These are phyloP conservation scores for Blastobasis adustella DNA, from an alignment of 2,888 invertebrate genomes.

Conservation along the genomic window DNA sequence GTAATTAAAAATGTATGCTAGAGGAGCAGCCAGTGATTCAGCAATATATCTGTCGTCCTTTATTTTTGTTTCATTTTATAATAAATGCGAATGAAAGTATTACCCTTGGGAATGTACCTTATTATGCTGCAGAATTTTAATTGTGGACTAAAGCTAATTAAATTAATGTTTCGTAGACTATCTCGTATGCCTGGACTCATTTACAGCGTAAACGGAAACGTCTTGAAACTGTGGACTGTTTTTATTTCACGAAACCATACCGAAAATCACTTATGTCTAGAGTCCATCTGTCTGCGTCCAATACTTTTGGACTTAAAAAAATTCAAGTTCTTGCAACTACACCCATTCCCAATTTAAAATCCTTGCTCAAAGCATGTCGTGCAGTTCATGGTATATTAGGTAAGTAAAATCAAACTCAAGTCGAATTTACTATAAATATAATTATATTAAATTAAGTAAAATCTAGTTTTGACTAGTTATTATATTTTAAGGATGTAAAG, in stretches of 20 bases:
- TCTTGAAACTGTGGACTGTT: not conserved
- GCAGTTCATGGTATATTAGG: not conserved
- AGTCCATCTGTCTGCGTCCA: not conserved
- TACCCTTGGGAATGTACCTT: too few species aligned
- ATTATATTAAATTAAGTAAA: not conserved
- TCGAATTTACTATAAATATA: not conserved
- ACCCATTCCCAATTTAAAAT: not conserved
- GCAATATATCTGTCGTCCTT: too few species aligned
- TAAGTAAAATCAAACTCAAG: not conserved
- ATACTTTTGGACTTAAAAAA: not conserved
- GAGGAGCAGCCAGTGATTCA: not conserved
- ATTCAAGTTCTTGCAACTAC: not conserved
- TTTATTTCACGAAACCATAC: not conserved
- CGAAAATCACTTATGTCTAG: not conserved
- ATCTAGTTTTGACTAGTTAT: not conserved
- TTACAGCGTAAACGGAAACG: too few species aligned
- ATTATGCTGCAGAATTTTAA: too few species aligned
- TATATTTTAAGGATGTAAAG: not conserved
- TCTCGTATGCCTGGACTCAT: too few species aligned
- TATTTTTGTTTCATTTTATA: too few species aligned
- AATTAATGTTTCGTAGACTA: too few species aligned
- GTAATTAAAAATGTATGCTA: not conserved
- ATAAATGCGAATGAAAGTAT: too few species aligned
- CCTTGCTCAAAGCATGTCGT: not conserved
- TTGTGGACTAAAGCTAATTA: too few species aligned